phyloP scores from a whole-genome alignment of 2,797 vertebrate species.

The Coreius guichenoti region DNA sequence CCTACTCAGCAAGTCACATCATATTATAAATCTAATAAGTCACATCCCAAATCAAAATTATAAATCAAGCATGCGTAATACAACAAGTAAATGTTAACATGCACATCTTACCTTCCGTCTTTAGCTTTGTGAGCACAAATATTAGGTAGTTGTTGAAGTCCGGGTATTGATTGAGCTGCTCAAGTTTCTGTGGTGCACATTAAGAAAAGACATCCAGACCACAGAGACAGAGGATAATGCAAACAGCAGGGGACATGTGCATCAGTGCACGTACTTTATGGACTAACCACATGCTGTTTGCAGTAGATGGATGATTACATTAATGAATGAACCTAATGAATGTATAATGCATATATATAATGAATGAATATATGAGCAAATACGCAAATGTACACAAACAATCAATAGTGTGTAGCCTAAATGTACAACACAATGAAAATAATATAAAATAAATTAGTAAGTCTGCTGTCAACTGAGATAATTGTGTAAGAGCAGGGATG shows the following conservation, averaged over 20 bases:
- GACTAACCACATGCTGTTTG: slow-evolving; percentile 5
- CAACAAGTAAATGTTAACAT: neutral
- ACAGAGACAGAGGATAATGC: neutral
- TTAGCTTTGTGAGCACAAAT: slow-evolving; percentile 96
- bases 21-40: neutral
- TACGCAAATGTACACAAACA: neutral
- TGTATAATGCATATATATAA: too few relatives aligned
- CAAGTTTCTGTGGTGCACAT: slow-evolving; percentile 90
- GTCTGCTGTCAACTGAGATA: neutral
- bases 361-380: neutral
- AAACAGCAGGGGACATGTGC: slow-evolving; percentile 14
- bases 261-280: neutral
- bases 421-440: neutral
- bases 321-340: slow-evolving; percentile 8
- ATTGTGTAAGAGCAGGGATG: too few relatives aligned
- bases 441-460: neutral
- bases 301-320: neutral
- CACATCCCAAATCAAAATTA: neutral
- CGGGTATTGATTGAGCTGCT: slow-evolving; percentile 97
- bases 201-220: slow-evolving; percentile 76
- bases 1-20: slow-evolving; percentile 6
- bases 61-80: neutral
- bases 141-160: slow-evolving; percentile 99
- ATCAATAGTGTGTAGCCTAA: neutral
- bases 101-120: slow-evolving; percentile 89